Percentiles rank a stretch among this genome's conserved stretches.
Evolutionary conservation across 2,797 vertebrate genomes (phyloP).

Genomic region (Acanthurus lineatus): DNA sequence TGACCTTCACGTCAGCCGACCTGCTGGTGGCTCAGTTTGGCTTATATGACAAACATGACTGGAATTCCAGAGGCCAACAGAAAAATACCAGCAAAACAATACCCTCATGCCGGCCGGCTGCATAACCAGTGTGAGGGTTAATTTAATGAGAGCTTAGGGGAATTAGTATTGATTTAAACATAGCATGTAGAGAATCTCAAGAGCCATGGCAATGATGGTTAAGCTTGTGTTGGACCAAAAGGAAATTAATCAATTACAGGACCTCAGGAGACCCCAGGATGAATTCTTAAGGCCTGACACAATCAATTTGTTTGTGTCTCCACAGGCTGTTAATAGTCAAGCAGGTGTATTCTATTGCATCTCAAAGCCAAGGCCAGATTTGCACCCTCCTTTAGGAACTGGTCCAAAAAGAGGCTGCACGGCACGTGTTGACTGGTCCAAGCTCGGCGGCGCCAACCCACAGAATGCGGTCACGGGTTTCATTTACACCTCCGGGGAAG

Average conservation of each 20-base stretch:
- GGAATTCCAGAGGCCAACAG: slow-evolving; percentile 71
- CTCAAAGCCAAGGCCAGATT: slow-evolving; percentile 59
- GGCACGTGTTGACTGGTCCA: slow-evolving; percentile 52
- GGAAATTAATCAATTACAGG: slow-evolving; percentile 44
- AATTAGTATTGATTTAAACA: slow-evolving; percentile 28
- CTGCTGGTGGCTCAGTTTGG: slow-evolving; percentile 64
- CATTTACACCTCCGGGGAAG: slow-evolving; percentile 68
- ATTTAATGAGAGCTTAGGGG: slow-evolving; percentile 30
- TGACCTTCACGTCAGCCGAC: slow-evolving; percentile 70
- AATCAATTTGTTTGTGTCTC: slow-evolving; percentile 45
- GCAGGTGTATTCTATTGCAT: slow-evolving; percentile 58
- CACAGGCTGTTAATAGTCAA: slow-evolving; percentile 47
- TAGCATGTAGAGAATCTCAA: background rate
- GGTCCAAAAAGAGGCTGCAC: slow-evolving; percentile 43
- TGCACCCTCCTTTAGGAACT: slow-evolving; percentile 61
- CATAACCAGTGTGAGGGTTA: background rate
- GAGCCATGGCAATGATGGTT: slow-evolving; percentile 15
- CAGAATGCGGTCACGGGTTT: slow-evolving; percentile 58
- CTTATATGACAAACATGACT: slow-evolving; percentile 68
- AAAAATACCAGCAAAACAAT: slow-evolving; percentile 46
- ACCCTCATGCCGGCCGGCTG: slow-evolving; percentile 14
- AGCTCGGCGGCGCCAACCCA: slow-evolving; percentile 41
- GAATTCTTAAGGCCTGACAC: slow-evolving; percentile 21
- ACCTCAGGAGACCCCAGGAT: slow-evolving; percentile 30
- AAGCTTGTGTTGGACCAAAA: slow-evolving; percentile 26